Evolutionary conservation across 2,888 invertebrate genomes (phyloP).

Genomic region (Eulithis testata): DNA sequence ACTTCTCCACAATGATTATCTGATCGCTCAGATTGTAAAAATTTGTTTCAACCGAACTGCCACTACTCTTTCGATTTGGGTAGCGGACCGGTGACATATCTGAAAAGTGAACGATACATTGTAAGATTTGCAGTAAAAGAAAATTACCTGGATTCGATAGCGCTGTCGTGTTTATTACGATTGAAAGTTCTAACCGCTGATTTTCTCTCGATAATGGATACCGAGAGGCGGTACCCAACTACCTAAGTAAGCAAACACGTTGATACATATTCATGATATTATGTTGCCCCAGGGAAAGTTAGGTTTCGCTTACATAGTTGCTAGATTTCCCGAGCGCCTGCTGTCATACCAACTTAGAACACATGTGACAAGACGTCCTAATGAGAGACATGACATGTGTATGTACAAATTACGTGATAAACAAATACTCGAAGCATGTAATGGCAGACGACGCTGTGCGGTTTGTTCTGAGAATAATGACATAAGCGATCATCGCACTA

Average conservation of each 20-base stretch:
- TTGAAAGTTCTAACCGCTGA: not conserved
- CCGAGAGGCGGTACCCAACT: conserved; percentile 6
- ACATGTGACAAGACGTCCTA: conserved; percentile 27
- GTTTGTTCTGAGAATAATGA: conserved; percentile 25
- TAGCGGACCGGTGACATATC: conserved; percentile 87
- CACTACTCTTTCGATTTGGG: conserved; percentile 86
- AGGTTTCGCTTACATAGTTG: conserved; percentile 40
- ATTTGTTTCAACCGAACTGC: conserved; percentile 87
- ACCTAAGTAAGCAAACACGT: conserved; percentile 38
- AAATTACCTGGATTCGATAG: not conserved
- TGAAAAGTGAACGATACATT: conserved; percentile 60
- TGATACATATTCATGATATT: conserved; percentile 46
- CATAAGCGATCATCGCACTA: conserved; percentile 16
- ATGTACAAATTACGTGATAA: conserved; percentile 5
- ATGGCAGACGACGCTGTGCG: conserved; percentile 3
- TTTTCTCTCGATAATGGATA: conserved; percentile 30
- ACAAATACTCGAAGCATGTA: conserved; percentile 9
- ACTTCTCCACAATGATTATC: conserved; percentile 85
- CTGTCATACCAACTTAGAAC: conserved; percentile 16
- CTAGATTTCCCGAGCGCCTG: conserved; percentile 37
- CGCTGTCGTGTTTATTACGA: not conserved
- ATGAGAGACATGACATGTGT: conserved; percentile 19
- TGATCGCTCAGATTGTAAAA: conserved; percentile 88
- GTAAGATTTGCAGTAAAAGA: conserved; percentile 9
- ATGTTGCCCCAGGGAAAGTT: conserved; percentile 47